Base-by-base conservation (phyloP, 2,797 vertebrate genomes). In the Dipus sagitta region DNA sequence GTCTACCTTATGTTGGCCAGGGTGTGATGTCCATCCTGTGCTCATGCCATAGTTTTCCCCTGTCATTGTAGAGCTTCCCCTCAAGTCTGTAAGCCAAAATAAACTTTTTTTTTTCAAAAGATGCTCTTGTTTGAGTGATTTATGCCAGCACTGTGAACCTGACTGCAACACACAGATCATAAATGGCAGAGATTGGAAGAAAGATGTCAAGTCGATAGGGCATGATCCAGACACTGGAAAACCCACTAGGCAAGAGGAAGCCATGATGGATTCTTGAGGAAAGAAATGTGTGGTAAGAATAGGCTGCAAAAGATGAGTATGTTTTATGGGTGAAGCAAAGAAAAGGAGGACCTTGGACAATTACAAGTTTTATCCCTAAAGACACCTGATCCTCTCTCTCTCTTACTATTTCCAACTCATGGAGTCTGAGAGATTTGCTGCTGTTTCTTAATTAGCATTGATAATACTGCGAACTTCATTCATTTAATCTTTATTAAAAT, bases 401-500 rank as follows among this genome's bases (percentile, higher is more conserved):
- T 38, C 86, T 68, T 70, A 65, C 71, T 30, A 5, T 38, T 34
- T 13, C 62, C 21, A 76, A 75, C 20, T 75, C 72, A 21, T 0
- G 23, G 76, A 84, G 24, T 82, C 88, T 78, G 86, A 86, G 32
- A 94, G 11, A 83, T 26, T 15, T 34, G 67, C 80, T 14, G 54
- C 32, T 47, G 21, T n/a, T 78, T 85, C 74, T 81, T 68, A 72
- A 95, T 81, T 80, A 78, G 77, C 77, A 91, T 24, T 64, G 93
- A 90, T 75, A 82, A 71, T 47, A 81, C 6, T 76, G 83, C 65
- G 86, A 70, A 84, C 21, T 75, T 71, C 47, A 54, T 42, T 89
- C 88, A 88, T 38, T 82, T 90, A 86, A 92, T 95, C 75, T 86
- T 76, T 76, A 83, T 94, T 90, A 74, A 90, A 95, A 60, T 79